These are phyloP conservation scores for Cyanoramphus novaezelandiae DNA, from an alignment of 2,113 vertebrate species.

Conservation along the genomic window DNA sequence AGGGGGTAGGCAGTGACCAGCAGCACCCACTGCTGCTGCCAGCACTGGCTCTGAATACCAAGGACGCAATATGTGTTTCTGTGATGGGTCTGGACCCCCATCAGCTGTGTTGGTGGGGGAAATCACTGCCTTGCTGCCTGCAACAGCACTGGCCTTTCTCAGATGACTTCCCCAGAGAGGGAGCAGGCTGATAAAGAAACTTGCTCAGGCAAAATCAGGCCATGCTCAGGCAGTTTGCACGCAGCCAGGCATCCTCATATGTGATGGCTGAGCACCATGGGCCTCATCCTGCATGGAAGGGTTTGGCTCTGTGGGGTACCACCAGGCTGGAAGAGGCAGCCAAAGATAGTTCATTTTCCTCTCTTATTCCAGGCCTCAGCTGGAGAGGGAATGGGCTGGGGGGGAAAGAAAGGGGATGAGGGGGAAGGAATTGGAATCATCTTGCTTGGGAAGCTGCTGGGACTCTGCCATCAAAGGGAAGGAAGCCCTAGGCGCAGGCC, in stretches of 20 bases:
- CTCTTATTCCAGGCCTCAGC: not conserved
- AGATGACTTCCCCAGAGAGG: not conserved
- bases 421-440: not conserved
- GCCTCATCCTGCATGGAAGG: not conserved
- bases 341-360: not conserved
- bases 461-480: slow-evolving; percentile 30
- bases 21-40: not conserved
- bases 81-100: not conserved
- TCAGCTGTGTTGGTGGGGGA: not conserved
- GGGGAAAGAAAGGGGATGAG: not conserved
- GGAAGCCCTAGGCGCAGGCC: not conserved
- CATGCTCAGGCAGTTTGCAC: not conserved
- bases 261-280: not conserved
- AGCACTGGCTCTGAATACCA: fast-evolving
- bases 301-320: not conserved
- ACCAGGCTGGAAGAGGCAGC: not conserved
- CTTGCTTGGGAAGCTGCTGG: not conserved
- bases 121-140: not conserved
- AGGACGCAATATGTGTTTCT: not conserved
- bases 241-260: not conserved
- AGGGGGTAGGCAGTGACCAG: not conserved
- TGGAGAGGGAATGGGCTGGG: not conserved
- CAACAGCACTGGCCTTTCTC: not conserved
- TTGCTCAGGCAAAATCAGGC: not conserved
- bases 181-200: not conserved